Evolutionary conservation across 2,113 vertebrate species (phyloP).

Genomic region (Tupaia tana): DNA sequence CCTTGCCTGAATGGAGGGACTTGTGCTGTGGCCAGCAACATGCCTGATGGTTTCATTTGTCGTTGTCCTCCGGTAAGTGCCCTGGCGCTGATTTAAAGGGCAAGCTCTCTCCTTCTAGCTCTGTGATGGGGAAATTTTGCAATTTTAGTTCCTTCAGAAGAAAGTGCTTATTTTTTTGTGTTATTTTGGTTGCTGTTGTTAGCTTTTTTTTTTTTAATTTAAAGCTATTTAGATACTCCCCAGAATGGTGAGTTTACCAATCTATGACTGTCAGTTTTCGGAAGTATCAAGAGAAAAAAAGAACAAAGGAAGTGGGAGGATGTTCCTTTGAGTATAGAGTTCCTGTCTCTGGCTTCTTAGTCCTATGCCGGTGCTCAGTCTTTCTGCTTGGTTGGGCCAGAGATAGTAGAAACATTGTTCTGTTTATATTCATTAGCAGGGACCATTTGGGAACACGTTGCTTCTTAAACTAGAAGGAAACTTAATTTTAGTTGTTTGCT

Average conservation of each 20-base stretch:
- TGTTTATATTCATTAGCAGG: neutral
- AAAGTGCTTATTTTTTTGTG: neutral
- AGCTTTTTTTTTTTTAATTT: neutral
- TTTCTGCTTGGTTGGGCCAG: neutral
- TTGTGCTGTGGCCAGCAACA: conserved; percentile 93
- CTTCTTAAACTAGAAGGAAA: neutral
- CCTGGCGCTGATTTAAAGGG: accelerated
- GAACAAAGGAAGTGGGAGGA: neutral
- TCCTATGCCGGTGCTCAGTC: neutral
- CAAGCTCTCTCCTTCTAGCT: neutral
- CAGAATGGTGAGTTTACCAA: neutral
- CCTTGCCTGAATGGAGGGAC: conserved; percentile 92
- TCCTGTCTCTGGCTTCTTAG: neutral
- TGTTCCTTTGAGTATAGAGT: neutral
- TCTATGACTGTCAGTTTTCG: neutral
- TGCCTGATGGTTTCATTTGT: conserved; percentile 93
- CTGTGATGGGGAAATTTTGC: neutral
- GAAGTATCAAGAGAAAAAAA: neutral
- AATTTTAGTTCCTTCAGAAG: neutral
- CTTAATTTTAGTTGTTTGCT: neutral
- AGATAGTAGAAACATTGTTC: neutral
- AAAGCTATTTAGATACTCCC: neutral
- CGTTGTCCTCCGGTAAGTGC: conserved; percentile 90
- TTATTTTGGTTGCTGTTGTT: no score
- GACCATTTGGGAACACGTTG: neutral